These are phyloP conservation scores for Sinelater perroti DNA, from an alignment of 2,888 invertebrate species.

Conservation along the genomic window DNA sequence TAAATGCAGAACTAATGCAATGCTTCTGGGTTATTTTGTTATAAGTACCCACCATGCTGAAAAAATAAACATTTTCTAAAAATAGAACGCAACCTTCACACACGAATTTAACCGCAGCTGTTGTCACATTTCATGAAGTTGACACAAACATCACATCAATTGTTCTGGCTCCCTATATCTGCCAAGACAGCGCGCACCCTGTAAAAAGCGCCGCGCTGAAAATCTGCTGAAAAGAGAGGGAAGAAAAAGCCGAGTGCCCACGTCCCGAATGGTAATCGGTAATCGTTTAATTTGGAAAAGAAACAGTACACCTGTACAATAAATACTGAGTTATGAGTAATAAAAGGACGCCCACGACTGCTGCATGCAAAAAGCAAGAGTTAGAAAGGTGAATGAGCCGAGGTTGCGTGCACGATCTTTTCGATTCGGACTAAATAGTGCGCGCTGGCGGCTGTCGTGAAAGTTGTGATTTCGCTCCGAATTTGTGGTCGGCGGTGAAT, in stretches of 20 bases:
- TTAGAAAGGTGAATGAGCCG: constrained; percentile 14
- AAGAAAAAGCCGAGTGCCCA: background rate
- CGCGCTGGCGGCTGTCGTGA: constrained; percentile 1
- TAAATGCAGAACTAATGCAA: background rate
- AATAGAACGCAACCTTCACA: background rate
- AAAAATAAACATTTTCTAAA: background rate
- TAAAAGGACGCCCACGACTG: constrained; percentile 23
- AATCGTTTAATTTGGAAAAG: constrained; percentile 29
- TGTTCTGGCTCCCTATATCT: background rate
- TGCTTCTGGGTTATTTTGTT: background rate
- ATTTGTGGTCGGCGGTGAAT: background rate
- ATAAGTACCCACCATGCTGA: background rate
- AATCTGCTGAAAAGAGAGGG: background rate
- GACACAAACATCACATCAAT: background rate
- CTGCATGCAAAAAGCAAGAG: constrained; percentile 12
- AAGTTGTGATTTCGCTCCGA: constrained; percentile 1
- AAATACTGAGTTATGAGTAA: constrained; percentile 30
- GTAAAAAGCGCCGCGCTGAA: background rate
- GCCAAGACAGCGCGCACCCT: background rate
- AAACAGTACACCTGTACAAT: constrained; percentile 26
- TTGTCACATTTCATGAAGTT: background rate
- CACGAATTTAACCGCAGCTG: background rate
- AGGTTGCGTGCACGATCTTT: constrained; percentile 1
- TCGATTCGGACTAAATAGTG: constrained; percentile 5
- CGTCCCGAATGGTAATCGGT: constrained; percentile 1